Base-by-base conservation (phyloP, 2,888 invertebrate species). In the Chloroclysta siterata region DNA sequence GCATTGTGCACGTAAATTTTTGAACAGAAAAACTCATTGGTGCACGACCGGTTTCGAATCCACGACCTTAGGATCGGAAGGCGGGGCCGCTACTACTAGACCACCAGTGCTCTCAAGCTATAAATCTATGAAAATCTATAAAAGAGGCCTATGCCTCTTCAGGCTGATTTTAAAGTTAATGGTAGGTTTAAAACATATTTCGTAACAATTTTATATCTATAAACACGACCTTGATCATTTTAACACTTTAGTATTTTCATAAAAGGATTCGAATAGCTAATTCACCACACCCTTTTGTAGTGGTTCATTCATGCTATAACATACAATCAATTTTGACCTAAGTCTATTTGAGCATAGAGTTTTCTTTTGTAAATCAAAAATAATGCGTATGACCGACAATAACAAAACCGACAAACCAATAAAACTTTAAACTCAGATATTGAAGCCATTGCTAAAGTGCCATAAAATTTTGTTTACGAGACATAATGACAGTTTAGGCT, bases 401-500 rank as follows among this genome's bases (percentile, higher is more conserved):
- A 46, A 44, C 54, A 46, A 46, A 46, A 17, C 11, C 44, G 14
- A 46, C 44, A 44, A 33, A 36, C 28, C 42, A 46, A 46, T 59
- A 46, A 46, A 46, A 46, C 46, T 46, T 46, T 8, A 39, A 46
- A 17, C 48, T 10, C 33, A 60, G 15, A 53, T 11, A 14, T 60
- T 29, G 44, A 29, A 53, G 11, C 13, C 13, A 48, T 50, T 54
- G 48, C 53, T 29, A 50, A 48, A 28, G 13, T 39, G 14, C 33
- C 5, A 22, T 50, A 44, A 28, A 14, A 17, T 50, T n/a, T 50
- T 22, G 22, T 60, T 60, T 54, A 60, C 54, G 53, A 48, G 60
- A 42, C 54, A 41, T 54, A 15, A 60, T 50, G 60, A 50, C 54
- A 48, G 48, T 33, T 11, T 47, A 36, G 39, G 39, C n/a, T 60